Evolutionary conservation across 2,113 vertebrate species (phyloP).

Genomic region (Monarcha castaneiventris): DNA sequence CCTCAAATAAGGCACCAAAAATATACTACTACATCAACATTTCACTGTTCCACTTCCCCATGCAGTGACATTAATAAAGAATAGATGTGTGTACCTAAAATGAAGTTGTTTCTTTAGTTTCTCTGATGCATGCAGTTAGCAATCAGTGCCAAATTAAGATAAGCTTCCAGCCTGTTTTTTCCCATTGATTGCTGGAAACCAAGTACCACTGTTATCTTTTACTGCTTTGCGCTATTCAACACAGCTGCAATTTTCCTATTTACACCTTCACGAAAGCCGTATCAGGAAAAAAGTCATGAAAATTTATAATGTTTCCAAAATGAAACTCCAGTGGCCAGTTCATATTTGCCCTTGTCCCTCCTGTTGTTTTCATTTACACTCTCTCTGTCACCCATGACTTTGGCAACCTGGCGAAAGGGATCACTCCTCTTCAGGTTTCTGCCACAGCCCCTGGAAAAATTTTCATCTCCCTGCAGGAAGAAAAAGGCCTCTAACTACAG

Average conservation of each 20-base stretch:
- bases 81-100: not conserved
- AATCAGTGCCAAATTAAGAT: not conserved
- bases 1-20: not conserved
- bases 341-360: not conserved
- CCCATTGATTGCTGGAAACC: not conserved
- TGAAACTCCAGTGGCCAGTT: not conserved
- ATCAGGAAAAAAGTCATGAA: not conserved
- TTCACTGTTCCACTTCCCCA: not conserved
- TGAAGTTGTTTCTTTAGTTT: not conserved
- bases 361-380: not conserved
- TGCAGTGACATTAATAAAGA: not conserved
- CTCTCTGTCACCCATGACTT: not conserved
- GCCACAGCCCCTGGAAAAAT: not conserved
- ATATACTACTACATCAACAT: not conserved
- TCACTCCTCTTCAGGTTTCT: not conserved
- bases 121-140: not conserved
- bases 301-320: not conserved
- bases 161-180: not conserved
- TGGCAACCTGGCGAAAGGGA: rapidly evolving
- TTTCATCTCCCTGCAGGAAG: not conserved
- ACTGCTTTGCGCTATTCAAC: not conserved
- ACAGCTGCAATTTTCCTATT: not conserved
- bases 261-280: not conserved
- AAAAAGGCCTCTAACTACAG: not conserved
- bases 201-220: not conserved